Conservation (phyloP, 2,888 invertebrate genomes). For the Drosophila buzzatii region DNA sequence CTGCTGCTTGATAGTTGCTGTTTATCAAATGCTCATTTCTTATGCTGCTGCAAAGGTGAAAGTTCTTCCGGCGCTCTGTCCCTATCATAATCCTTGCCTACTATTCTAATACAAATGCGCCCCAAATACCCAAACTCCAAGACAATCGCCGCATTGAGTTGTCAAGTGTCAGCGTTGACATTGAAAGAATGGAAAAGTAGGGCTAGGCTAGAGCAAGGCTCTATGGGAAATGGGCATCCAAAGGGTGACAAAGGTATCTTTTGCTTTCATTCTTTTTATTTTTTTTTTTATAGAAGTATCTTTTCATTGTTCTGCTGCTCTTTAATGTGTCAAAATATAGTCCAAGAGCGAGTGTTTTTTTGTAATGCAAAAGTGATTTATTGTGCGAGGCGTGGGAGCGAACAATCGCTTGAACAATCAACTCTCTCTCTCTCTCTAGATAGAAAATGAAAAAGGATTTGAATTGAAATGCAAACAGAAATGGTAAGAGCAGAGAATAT, state of each 20-base stretch:
- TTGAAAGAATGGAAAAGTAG: constrained; percentile 53
- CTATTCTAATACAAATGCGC: constrained; percentile 37
- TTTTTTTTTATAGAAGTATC: constrained; percentile 1
- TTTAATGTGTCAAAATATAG: constrained; percentile 80
- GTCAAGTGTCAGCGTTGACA: constrained; percentile 80
- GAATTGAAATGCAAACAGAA: constrained; percentile 2
- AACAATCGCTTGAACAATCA: constrained; percentile 12
- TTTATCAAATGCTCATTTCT: constrained; percentile 61
- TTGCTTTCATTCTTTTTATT: not conserved
- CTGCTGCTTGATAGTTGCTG: constrained; percentile 54
- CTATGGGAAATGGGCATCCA: constrained; percentile 16
- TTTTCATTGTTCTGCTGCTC: constrained; percentile 63
- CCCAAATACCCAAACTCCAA: not conserved
- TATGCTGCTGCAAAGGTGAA: constrained; percentile 59
- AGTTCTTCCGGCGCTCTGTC: constrained; percentile 73
- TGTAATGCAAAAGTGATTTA: constrained; percentile 77
- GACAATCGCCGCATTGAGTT: constrained; percentile 75
- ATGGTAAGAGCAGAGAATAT: not conserved
- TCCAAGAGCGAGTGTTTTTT: constrained; percentile 50
- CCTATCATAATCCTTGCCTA: constrained; percentile 73
- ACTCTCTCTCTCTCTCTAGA: not conserved
- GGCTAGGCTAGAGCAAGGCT: not conserved
- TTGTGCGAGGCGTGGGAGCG: constrained; percentile 71
- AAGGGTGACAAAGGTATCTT: constrained; percentile 9
- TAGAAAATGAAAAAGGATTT: constrained; percentile 32